Conservation (phyloP, 1,140 invertebrate species). For the Panagrolaimus sp. region DNA sequence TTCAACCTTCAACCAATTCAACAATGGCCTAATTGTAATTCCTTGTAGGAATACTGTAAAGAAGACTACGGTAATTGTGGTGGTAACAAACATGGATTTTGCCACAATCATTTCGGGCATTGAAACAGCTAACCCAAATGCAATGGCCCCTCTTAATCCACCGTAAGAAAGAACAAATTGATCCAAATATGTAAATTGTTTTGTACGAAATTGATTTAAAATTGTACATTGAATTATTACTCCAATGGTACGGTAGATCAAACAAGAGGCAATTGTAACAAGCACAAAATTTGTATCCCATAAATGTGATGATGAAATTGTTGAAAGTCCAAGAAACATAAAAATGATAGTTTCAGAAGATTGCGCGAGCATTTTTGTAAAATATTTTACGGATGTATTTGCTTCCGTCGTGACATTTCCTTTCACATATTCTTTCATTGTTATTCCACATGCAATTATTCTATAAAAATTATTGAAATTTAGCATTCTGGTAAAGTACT, state of each 20-base stretch:
- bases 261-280: slow-evolving; percentile 86
- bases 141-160: slow-evolving; percentile 42
- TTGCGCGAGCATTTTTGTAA: slow-evolving; percentile 83
- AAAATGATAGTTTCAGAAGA: slow-evolving; percentile 90
- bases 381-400: slow-evolving; percentile 92
- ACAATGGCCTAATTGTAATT: slow-evolving; percentile 1
- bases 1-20: not conserved
- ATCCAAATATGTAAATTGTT: slow-evolving; percentile 60
- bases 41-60: slow-evolving; percentile 65
- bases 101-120: slow-evolving; percentile 59
- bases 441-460: slow-evolving; percentile 86
- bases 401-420: slow-evolving; percentile 96
- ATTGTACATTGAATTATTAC: slow-evolving; percentile 54
- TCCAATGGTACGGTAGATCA: slow-evolving; percentile 77
- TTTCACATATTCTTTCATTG: slow-evolving; percentile 98
- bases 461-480: no score
- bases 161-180: slow-evolving; percentile 61
- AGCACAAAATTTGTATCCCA: slow-evolving; percentile 93
- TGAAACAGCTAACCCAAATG: slow-evolving; percentile 58
- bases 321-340: slow-evolving; percentile 94
- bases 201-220: slow-evolving; percentile 57
- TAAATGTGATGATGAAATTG: slow-evolving; percentile 65
- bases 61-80: slow-evolving; percentile 64
- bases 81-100: slow-evolving; percentile 63
- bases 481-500: no score